Evolutionary conservation across 2,888 invertebrate genomes (phyloP).

Genomic region (Silvanus unidentatus): DNA sequence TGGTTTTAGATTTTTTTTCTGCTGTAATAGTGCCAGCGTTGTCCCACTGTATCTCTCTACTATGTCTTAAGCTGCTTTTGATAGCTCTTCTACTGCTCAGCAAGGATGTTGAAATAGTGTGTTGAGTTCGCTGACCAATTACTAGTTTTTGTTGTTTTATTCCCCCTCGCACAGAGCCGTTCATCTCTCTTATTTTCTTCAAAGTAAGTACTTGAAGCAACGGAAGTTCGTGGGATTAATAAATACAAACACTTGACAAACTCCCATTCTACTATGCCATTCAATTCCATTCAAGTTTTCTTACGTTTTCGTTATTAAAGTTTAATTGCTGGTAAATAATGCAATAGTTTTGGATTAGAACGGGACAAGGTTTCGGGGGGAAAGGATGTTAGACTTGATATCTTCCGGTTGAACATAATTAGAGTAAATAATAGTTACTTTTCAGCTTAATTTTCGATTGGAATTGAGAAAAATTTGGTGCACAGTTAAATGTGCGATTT

Average conservation of each 20-base stretch:
- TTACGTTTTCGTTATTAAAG: slow-evolving; percentile 8
- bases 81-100: too few species aligned
- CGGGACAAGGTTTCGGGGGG: too few species aligned
- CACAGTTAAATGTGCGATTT: too few species aligned
- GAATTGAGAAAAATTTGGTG: not conserved
- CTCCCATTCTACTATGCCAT: too few species aligned
- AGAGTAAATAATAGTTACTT: not conserved
- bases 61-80: slow-evolving; percentile 5
- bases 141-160: slow-evolving; percentile 17
- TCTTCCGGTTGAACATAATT: too few species aligned
- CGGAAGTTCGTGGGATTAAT: slow-evolving; percentile 25
- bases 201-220: slow-evolving; percentile 8
- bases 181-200: not conserved
- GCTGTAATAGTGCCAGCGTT: slow-evolving; percentile 9
- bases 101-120: too few species aligned
- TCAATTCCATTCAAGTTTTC: slow-evolving; percentile 16
- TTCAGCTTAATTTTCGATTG: not conserved
- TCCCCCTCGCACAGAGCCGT: too few species aligned
- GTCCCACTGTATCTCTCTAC: slow-evolving; percentile 17
- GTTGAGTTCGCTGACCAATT: slow-evolving; percentile 29
- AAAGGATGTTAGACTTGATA: too few species aligned
- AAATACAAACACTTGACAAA: too few species aligned
- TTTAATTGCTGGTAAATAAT: slow-evolving; percentile 1
- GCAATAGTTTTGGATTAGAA: not conserved
- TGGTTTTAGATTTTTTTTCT: slow-evolving; percentile 29